Conservation (phyloP, 1,140 invertebrate species). For the Diorhabda sublineata region DNA sequence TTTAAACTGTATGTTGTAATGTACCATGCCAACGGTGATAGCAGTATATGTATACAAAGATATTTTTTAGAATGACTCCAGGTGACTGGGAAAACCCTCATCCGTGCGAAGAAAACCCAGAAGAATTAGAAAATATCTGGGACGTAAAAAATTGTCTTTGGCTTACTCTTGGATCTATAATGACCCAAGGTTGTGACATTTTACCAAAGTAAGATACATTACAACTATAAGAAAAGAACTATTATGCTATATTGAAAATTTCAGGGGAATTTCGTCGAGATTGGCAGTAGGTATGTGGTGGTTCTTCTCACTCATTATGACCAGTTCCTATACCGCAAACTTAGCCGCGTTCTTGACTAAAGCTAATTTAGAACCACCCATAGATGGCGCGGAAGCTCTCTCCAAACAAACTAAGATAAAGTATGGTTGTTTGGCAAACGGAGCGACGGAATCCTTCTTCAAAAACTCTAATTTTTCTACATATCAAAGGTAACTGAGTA, state of each 20-base stretch:
- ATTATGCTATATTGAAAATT: conserved; percentile 9
- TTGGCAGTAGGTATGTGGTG: conserved; percentile 87
- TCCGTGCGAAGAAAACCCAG: conserved; percentile 75
- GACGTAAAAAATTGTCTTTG: conserved; percentile 71
- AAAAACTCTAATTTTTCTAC: conserved; percentile 64
- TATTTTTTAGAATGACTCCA: conserved; percentile 64
- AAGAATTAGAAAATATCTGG: conserved; percentile 76
- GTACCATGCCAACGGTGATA: no score
- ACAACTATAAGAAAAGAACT: neutral
- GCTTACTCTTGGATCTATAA: conserved; percentile 75
- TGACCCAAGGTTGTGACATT: conserved; percentile 77
- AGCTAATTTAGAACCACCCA: conserved; percentile 72
- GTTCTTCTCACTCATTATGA: conserved; percentile 94
- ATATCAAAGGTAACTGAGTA: conserved; percentile 50
- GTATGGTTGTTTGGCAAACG: conserved; percentile 56
- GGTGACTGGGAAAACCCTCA: conserved; percentile 87
- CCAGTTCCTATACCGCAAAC: conserved; percentile 95
- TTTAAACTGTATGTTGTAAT: no score
- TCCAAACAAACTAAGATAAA: conserved; percentile 89
- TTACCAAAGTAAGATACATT: conserved; percentile 63
- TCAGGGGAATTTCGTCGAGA: conserved; percentile 67
- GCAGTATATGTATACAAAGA: no score
- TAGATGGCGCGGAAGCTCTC: conserved; percentile 74
- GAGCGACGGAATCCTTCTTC: conserved; percentile 75
- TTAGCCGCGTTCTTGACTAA: conserved; percentile 91